Conservation (phyloP, 92 coral and sea anemone species). For the Umimayanthus kanabou region DNA sequence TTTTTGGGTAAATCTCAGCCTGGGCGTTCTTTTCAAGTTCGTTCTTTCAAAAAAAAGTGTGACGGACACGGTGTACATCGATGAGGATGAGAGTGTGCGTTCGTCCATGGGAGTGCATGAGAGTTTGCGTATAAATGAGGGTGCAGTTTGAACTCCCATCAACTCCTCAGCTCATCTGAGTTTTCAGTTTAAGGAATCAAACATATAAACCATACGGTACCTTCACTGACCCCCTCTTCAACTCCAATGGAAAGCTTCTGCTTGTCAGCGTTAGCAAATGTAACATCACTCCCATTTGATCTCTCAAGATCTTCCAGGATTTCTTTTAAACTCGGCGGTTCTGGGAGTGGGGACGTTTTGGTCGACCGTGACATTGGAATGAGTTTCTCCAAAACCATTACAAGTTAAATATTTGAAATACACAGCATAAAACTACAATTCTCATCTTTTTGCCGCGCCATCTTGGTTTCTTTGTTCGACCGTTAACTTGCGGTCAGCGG, state of each 20-base stretch:
- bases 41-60: too few relatives aligned
- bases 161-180: background rate
- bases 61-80: too few relatives aligned
- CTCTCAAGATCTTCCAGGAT: conserved; percentile 32
- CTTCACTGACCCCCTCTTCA: conserved; percentile 10
- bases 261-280: conserved; percentile 1
- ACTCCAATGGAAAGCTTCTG: background rate
- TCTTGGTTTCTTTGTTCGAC: too few relatives aligned
- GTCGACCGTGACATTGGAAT: background rate
- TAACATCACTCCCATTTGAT: background rate
- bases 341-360: background rate
- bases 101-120: too few relatives aligned
- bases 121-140: background rate
- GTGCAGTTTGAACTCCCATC: background rate
- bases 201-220: background rate
- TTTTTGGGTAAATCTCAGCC: too few relatives aligned
- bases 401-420: background rate
- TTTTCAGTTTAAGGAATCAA: too few relatives aligned
- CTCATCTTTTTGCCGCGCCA: too few relatives aligned
- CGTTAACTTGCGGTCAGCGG: too few relatives aligned
- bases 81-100: too few relatives aligned
- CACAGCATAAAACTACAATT: background rate
- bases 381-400: conserved; percentile 23
- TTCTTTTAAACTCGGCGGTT: conserved; percentile 37
- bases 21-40: too few relatives aligned